Evolutionary conservation across 2,113 vertebrate species (phyloP).

Genomic region (Agapornis roseicollis): DNA sequence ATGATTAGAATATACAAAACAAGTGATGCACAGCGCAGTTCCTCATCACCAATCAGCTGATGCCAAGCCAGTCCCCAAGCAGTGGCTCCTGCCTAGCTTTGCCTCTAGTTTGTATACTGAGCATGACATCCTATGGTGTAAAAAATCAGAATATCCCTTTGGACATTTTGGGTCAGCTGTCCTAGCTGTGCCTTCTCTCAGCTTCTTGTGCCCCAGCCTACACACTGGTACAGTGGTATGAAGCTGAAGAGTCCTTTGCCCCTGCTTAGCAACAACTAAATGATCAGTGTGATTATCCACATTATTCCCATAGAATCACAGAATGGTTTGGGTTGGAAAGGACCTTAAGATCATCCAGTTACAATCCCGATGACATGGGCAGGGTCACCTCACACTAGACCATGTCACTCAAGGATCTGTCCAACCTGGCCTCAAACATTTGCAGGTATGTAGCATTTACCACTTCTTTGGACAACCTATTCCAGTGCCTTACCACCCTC

Average conservation of each 20-base stretch:
- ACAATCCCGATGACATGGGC: neutral
- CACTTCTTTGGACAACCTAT: neutral
- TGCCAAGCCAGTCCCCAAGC: neutral
- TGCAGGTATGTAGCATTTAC: neutral
- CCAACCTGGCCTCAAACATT: neutral
- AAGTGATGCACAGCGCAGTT: neutral
- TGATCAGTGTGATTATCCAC: neutral
- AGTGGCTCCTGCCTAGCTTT: neutral
- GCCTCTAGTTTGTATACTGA: neutral
- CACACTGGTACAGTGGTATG: neutral
- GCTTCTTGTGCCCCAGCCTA: neutral
- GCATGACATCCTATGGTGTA: neutral
- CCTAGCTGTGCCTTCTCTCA: neutral
- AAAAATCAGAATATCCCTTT: neutral
- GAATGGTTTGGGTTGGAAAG: neutral
- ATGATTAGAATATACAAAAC: neutral
- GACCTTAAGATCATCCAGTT: neutral
- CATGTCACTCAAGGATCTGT: neutral
- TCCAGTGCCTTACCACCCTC: neutral
- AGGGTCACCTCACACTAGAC: neutral
- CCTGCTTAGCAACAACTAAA: neutral
- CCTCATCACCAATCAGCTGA: neutral
- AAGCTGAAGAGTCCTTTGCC: neutral
- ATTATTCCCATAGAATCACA: neutral
- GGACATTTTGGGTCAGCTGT: neutral